Evolutionary conservation across 2,797 vertebrate genomes (phyloP).

Genomic region (Phoxinus dragarum): DNA sequence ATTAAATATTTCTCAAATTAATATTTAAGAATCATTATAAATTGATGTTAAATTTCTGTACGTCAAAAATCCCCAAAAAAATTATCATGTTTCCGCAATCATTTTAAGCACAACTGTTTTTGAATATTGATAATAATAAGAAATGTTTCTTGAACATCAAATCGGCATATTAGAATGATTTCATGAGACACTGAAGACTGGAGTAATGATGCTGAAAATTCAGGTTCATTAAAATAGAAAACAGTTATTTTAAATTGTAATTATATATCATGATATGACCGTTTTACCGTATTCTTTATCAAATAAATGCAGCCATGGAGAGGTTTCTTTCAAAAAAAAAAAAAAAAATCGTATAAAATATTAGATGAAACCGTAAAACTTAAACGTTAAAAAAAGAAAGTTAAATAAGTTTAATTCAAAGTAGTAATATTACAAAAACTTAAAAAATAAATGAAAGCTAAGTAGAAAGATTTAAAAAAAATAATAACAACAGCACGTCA

Average conservation of each 20-base stretch:
- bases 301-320: not conserved
- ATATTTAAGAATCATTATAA: not conserved
- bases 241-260: not conserved
- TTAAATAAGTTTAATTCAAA: not conserved
- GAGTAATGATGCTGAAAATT: not conserved
- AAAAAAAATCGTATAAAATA: not conserved
- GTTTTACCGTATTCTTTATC: not conserved
- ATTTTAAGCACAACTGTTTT: not conserved
- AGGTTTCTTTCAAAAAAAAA: too few species aligned
- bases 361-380: not conserved
- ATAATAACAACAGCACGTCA: not conserved
- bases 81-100: not conserved
- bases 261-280: not conserved
- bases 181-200: not conserved
- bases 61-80: not conserved
- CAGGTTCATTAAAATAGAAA: not conserved
- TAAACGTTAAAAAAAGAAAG: not conserved
- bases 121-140: not conserved
- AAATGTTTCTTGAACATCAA: not conserved
- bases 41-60: not conserved
- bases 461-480: not conserved
- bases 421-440: not conserved
- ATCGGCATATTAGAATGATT: not conserved
- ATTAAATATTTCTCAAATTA: not conserved
- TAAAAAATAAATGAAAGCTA: not conserved